Conservation (phyloP, 2,113 vertebrate species). For the Channa argus region DNA sequence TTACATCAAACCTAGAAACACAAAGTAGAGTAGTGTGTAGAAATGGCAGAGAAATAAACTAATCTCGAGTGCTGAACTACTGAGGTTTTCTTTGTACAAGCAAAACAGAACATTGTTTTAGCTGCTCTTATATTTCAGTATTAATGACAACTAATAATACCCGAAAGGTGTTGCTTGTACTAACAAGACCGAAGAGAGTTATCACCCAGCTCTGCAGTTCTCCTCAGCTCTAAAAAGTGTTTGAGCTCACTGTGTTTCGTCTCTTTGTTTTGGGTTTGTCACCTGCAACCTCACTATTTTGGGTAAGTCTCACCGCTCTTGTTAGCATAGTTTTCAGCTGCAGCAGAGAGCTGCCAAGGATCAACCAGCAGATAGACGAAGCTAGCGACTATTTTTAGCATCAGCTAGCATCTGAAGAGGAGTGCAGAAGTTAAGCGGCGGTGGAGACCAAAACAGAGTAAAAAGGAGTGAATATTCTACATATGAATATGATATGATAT, state of each 20-base stretch:
- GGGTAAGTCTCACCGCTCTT: background rate
- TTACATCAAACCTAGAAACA: too few species aligned
- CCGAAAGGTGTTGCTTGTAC: background rate
- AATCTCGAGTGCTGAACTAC: too few species aligned
- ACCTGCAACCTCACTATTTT: background rate
- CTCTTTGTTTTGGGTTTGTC: background rate
- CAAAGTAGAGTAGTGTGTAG: too few species aligned
- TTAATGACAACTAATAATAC: background rate
- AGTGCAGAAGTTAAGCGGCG: too few species aligned
- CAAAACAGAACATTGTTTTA: too few species aligned
- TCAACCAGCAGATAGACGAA: background rate
- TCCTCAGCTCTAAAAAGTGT: background rate
- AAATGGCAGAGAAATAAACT: too few species aligned
- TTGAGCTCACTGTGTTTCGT: background rate
- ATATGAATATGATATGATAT: too few species aligned
- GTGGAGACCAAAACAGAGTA: too few species aligned
- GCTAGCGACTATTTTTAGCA: background rate
- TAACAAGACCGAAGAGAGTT: background rate
- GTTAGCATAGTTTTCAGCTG: background rate
- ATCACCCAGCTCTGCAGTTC: background rate
- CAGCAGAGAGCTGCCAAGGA: background rate
- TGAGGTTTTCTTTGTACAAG: too few species aligned
- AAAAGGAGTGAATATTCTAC: too few species aligned
- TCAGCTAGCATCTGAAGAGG: too few species aligned
- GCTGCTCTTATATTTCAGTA: too few species aligned